Evolutionary conservation across 2,797 vertebrate genomes (phyloP).

Genomic region (Oophaga sylvatica): DNA sequence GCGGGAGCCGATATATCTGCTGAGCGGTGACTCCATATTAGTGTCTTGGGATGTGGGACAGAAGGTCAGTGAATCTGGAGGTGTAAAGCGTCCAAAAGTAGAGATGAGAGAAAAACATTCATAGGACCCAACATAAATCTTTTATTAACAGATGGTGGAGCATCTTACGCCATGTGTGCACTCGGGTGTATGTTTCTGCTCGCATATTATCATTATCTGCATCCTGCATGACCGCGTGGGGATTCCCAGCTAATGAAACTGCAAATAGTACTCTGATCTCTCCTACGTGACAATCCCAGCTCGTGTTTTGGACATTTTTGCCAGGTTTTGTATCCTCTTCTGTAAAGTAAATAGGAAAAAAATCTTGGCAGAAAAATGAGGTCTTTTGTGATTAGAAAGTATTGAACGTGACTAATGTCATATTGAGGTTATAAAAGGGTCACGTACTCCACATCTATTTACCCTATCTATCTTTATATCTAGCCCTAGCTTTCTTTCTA

Average conservation of each 20-base stretch:
- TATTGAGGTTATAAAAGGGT: not conserved
- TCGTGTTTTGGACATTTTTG: conserved; percentile 23
- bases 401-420: conserved; percentile 38
- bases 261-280: conserved; percentile 20
- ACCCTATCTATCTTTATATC: not conserved
- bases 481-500: too few species aligned
- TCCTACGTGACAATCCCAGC: conserved; percentile 37
- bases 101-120: too few species aligned
- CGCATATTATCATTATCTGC: conserved; percentile 4
- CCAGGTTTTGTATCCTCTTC: conserved; percentile 15
- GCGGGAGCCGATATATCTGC: too few species aligned
- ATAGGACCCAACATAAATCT: too few species aligned
- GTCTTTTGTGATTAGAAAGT: not conserved
- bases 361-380: conserved; percentile 5
- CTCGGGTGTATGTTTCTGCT: too few species aligned
- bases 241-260: conserved; percentile 10
- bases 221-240: conserved; percentile 22
- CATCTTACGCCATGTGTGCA: too few species aligned
- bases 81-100: too few species aligned
- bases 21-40: too few species aligned
- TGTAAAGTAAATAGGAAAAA: conserved; percentile 34
- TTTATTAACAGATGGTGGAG: too few species aligned
- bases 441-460: not conserved
- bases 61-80: too few species aligned
- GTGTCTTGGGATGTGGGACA: too few species aligned